These are phyloP conservation scores for Carassius carassius DNA, from an alignment of 2,113 vertebrate genomes.

Conservation along the genomic window DNA sequence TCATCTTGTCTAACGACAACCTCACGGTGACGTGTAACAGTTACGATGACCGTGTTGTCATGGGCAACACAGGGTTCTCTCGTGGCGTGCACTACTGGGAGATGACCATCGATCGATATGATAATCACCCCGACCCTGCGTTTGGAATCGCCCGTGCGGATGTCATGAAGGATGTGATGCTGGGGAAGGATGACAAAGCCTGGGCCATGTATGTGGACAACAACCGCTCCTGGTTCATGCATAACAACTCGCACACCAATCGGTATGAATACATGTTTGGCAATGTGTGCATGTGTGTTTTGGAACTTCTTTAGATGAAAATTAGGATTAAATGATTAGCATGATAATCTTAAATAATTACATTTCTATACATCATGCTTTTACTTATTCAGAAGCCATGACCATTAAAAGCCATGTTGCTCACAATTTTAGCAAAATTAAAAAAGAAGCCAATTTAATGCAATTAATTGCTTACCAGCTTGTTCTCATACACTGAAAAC, in stretches of 20 bases:
- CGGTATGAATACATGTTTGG: conserved; percentile 75
- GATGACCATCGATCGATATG: conserved; percentile 92
- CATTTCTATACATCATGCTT: neutral
- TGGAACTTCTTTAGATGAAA: neutral
- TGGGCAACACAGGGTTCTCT: conserved; percentile 92
- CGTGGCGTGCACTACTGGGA: conserved; percentile 98
- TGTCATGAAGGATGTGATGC: conserved; percentile 95
- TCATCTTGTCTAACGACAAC: conserved; percentile 98
- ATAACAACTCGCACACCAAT: conserved; percentile 99
- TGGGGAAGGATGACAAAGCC: conserved; percentile 98
- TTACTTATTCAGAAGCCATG: neutral
- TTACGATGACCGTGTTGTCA: conserved; percentile 95
- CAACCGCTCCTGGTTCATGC: conserved; percentile 99
- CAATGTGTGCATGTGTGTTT: neutral
- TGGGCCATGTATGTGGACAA: conserved; percentile 99
- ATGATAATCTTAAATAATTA: neutral
- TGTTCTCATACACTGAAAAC: neutral
- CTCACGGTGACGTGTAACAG: conserved; percentile 97
- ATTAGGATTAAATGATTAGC: neutral
- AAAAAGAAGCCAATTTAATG: no score
- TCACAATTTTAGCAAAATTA: no score
- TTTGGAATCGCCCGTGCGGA: conserved; percentile 90
- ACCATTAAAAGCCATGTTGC: neutral
- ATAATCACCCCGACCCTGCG: conserved; percentile 97
- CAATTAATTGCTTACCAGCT: no score